Percentiles rank a stretch among this genome's conserved stretches.
phyloP scores from a whole-genome alignment of 2,797 vertebrate genomes.

The Telmatherina bonti region DNA sequence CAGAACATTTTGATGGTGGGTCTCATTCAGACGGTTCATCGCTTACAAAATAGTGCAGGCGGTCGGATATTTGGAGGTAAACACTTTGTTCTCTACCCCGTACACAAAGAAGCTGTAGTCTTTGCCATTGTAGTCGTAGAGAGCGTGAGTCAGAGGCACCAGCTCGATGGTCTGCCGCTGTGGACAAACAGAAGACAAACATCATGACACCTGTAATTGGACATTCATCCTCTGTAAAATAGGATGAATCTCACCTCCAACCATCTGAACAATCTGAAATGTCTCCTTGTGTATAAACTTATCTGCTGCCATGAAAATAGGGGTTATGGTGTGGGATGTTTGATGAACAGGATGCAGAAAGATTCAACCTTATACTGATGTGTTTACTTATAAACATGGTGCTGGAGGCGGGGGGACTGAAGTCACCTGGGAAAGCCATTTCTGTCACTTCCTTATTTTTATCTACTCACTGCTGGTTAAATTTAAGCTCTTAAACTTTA shows the following conservation, averaged over 20 bases:
- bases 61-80: constrained; percentile 80
- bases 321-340: too few relatives aligned
- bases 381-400: too few relatives aligned
- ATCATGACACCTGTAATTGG: neutral
- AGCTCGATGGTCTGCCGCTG: constrained; percentile 88
- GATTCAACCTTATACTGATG: too few relatives aligned
- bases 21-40: neutral
- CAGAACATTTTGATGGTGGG: too few relatives aligned
- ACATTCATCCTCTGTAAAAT: neutral
- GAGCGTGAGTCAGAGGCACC: constrained; percentile 87
- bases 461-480: too few relatives aligned
- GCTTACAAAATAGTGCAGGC: constrained; percentile 74
- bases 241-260: neutral
- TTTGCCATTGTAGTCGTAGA: constrained; percentile 82
- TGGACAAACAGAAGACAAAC: constrained; percentile 23
- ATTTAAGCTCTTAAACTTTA: too few relatives aligned
- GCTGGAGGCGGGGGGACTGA: too few relatives aligned
- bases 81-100: constrained; percentile 84
- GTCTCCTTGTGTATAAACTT: too few relatives aligned
- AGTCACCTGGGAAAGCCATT: too few relatives aligned
- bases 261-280: neutral
- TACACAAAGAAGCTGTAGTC: constrained; percentile 83
- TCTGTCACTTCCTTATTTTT: too few relatives aligned
- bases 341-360: too few relatives aligned
- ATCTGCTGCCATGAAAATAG: too few relatives aligned